A percentile compares a stretch with the other conserved stretches of the same genome.
Conservation (phyloP, 2,113 vertebrate genomes). For the Oplegnathus fasciatus region DNA sequence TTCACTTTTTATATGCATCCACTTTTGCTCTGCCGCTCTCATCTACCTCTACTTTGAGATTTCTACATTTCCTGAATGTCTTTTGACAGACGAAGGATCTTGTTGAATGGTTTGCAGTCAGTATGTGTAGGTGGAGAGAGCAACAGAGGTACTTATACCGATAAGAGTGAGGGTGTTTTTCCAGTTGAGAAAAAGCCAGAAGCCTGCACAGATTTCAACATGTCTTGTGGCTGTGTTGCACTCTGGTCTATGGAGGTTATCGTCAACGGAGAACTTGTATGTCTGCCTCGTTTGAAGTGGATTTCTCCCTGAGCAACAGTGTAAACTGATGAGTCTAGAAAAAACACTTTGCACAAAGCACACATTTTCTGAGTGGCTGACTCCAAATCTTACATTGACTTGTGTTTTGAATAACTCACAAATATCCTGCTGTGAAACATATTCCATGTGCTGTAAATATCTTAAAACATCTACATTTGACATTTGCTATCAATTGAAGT, state of each 20-base stretch:
- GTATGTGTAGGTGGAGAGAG: constrained; percentile 20
- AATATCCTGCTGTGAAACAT: not conserved
- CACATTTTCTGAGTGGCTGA: not conserved
- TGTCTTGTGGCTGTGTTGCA: constrained; percentile 7
- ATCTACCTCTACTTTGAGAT: constrained; percentile 7
- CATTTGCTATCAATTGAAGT: not conserved
- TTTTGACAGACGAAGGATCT: constrained; percentile 16
- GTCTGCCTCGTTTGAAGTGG: not conserved
- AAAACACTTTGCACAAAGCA: not conserved
- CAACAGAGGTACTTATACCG: constrained; percentile 18
- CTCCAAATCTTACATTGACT: not conserved
- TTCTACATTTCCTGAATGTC: not conserved
- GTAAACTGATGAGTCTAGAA: not conserved
- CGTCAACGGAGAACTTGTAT: constrained; percentile 1
- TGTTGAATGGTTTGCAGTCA: constrained; percentile 25
- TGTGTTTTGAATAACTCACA: not conserved
- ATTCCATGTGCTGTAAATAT: not conserved
- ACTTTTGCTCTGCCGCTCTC: constrained; percentile 15
- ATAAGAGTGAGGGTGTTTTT: constrained; percentile 25
- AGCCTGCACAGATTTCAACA: not conserved
- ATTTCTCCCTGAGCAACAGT: not conserved
- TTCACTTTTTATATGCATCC: not conserved
- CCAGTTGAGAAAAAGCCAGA: constrained; percentile 16
- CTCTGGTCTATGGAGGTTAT: constrained; percentile 8
- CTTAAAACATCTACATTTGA: not conserved